Conservation (phyloP, 2,888 invertebrate species). For the Drosophila paranaensis region DNA sequence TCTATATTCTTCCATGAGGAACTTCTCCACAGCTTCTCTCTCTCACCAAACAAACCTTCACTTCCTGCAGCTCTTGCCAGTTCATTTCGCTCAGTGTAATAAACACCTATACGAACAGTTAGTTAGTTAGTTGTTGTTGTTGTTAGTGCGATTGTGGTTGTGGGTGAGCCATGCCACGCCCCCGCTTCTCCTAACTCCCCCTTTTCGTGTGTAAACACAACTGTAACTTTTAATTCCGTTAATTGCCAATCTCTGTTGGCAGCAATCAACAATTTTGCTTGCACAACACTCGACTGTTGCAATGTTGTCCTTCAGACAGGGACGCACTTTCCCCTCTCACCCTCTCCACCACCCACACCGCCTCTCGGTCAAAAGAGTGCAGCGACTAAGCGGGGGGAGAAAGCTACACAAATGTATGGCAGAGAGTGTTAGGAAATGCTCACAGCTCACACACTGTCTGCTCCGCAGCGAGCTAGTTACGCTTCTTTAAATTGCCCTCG, state of each 20-base stretch:
- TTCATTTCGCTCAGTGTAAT: conserved; percentile 32
- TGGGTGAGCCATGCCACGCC: conserved; percentile 8
- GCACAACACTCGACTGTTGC: conserved; percentile 82
- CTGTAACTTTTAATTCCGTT: conserved; percentile 84
- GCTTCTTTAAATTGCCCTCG: conserved; percentile 70
- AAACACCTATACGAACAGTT: conserved; percentile 57
- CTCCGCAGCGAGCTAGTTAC: conserved; percentile 57
- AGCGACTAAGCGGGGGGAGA: conserved; percentile 36
- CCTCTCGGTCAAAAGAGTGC: conserved; percentile 36
- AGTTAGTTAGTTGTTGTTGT: conserved; percentile 40
- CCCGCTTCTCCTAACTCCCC: conserved; percentile 1
- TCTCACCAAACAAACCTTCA: neutral
- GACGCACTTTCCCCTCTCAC: conserved; percentile 16
- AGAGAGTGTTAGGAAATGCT: conserved; percentile 6
- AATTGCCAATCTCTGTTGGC: conserved; percentile 84
- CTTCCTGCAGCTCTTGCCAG: no score
- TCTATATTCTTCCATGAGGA: neutral
- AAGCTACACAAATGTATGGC: conserved; percentile 31
- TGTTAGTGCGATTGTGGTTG: conserved; percentile 43
- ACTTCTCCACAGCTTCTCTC: neutral
- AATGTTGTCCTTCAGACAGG: conserved; percentile 75
- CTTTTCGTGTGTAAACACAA: conserved; percentile 67
- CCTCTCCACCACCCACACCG: no score
- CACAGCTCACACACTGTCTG: conserved; percentile 3
- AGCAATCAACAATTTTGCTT: conserved; percentile 82